Conservation (phyloP, 2,797 vertebrate species). For the Carduelis carduelis region DNA sequence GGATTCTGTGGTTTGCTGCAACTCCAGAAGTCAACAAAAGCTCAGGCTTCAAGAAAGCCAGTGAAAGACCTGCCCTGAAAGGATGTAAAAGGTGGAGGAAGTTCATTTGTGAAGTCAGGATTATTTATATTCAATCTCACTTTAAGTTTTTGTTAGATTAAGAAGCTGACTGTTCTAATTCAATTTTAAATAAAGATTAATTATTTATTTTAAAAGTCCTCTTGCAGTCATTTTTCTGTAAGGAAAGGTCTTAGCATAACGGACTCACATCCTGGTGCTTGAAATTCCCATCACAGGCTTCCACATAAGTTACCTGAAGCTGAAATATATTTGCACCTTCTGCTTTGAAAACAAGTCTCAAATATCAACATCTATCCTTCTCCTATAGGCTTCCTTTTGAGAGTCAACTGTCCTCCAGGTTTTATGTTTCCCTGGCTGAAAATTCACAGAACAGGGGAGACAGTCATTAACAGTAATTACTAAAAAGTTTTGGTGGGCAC, state of each 20-base stretch:
- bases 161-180: background rate
- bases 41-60: background rate
- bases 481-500: background rate
- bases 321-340: background rate
- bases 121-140: background rate
- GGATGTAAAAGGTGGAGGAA: background rate
- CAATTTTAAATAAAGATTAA: background rate
- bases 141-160: background rate
- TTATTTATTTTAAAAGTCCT: background rate
- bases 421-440: background rate
- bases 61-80: background rate
- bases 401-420: background rate
- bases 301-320: background rate
- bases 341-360: background rate
- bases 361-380: background rate
- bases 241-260: background rate
- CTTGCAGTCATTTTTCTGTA: background rate
- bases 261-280: background rate
- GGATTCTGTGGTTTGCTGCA: background rate
- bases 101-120: background rate
- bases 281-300: background rate
- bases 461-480: background rate
- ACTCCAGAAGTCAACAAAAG: background rate
- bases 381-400: background rate
- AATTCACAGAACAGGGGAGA: background rate